phyloP scores from a whole-genome alignment of 2,797 vertebrate species.

The Steatocranus sp. region DNA sequence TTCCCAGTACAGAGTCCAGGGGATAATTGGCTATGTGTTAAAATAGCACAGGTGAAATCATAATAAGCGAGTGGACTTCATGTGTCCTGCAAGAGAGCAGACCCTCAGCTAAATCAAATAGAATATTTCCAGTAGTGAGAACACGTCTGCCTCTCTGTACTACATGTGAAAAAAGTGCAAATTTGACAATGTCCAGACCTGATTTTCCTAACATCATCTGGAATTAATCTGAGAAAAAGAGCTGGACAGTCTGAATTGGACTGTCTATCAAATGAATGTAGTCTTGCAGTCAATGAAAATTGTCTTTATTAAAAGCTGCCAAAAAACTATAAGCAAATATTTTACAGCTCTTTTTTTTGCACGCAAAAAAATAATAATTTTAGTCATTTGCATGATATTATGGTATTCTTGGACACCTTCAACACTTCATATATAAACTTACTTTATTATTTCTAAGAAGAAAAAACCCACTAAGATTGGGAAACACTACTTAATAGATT shows the following conservation, averaged over 20 bases:
- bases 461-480: constrained; percentile 23
- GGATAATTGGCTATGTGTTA: background rate
- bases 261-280: background rate
- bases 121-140: background rate
- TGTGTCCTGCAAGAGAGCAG: background rate
- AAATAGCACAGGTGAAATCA: background rate
- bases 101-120: background rate
- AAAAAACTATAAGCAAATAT: background rate
- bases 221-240: background rate
- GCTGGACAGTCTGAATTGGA: background rate
- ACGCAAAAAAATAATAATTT: background rate
- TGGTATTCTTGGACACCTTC: background rate
- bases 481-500: constrained; percentile 37
- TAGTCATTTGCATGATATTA: background rate
- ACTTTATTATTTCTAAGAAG: constrained; percentile 27
- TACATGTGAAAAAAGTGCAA: background rate
- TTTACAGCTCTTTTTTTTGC: background rate
- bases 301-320: background rate
- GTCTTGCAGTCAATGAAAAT: background rate
- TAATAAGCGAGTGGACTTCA: background rate
- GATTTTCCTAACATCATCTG: background rate
- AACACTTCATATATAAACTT: background rate
- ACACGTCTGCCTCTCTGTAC: background rate
- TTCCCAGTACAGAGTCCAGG: background rate
- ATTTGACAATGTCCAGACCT: background rate